Conservation (phyloP, 2,797 vertebrate genomes). For the Bryconaethiops microstoma region DNA sequence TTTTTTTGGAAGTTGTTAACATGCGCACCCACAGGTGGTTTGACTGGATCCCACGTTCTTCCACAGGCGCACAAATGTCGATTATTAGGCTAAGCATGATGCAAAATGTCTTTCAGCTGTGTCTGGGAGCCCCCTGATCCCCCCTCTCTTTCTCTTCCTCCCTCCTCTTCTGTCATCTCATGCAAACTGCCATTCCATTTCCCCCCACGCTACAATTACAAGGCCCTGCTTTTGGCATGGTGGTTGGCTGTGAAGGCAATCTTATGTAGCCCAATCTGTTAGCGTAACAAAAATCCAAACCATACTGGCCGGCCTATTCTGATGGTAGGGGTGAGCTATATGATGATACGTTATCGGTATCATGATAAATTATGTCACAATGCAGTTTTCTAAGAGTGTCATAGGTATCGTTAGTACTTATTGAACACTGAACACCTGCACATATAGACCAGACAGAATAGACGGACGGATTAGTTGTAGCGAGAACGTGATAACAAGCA, state of each 20-base stretch:
- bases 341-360: neutral
- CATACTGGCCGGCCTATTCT: neutral
- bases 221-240: constrained; percentile 20
- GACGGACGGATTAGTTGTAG: no score
- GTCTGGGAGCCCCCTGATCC: constrained; percentile 40
- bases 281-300: constrained; percentile 36
- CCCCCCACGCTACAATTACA: constrained; percentile 31
- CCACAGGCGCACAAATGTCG: constrained; percentile 39
- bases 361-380: neutral
- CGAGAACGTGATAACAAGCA: no score
- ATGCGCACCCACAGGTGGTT: constrained; percentile 42
- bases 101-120: constrained; percentile 61
- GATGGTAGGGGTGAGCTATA: neutral
- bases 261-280: constrained; percentile 18
- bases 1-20: constrained; percentile 51
- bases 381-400: neutral
- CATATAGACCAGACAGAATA: no score
- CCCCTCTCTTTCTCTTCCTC: neutral
- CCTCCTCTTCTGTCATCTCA: constrained; percentile 22
- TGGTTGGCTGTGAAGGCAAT: constrained; percentile 16
- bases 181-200: constrained; percentile 27
- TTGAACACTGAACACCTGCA: no score
- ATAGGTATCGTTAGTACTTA: no score
- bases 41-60: constrained; percentile 37
- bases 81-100: constrained; percentile 57